A percentile compares a stretch with the other conserved stretches of the same genome.
phyloP scores from a whole-genome alignment of 2,888 invertebrate genomes.

The Xanthorhoe designata region DNA sequence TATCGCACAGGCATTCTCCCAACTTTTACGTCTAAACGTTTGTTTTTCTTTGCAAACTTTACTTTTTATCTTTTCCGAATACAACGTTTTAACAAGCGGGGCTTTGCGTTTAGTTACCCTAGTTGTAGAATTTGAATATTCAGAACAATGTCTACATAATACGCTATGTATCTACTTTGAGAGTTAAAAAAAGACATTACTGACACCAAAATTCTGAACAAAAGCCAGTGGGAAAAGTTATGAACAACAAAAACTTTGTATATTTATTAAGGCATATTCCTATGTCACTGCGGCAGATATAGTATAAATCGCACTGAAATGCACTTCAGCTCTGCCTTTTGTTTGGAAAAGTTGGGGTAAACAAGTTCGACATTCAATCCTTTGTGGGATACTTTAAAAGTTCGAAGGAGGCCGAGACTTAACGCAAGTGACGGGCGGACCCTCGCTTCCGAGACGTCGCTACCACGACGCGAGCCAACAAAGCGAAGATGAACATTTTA shows the following conservation, averaged over 20 bases:
- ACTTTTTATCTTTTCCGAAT: constrained; percentile 17
- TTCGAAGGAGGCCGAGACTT: constrained; percentile 62
- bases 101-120: background rate
- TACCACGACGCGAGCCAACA: constrained; percentile 45
- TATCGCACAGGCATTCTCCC: constrained; percentile 31
- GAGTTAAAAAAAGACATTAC: background rate
- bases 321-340: constrained; percentile 70
- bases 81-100: constrained; percentile 5
- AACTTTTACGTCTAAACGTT: constrained; percentile 20
- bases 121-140: constrained; percentile 1
- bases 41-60: constrained; percentile 21
- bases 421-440: constrained; percentile 58
- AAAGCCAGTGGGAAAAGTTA: background rate
- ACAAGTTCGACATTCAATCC: constrained; percentile 80
- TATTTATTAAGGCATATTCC: background rate
- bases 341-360: constrained; percentile 73
- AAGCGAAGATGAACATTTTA: constrained; percentile 61
- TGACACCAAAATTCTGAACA: background rate
- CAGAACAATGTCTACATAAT: background rate
- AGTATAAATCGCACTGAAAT: constrained; percentile 53
- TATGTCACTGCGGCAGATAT: constrained; percentile 26
- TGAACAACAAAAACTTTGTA: background rate
- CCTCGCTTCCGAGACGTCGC: constrained; percentile 42
- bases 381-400: constrained; percentile 78
- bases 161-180: background rate